Conservation (phyloP, 2,888 invertebrate genomes). For the Myopa testacea region DNA sequence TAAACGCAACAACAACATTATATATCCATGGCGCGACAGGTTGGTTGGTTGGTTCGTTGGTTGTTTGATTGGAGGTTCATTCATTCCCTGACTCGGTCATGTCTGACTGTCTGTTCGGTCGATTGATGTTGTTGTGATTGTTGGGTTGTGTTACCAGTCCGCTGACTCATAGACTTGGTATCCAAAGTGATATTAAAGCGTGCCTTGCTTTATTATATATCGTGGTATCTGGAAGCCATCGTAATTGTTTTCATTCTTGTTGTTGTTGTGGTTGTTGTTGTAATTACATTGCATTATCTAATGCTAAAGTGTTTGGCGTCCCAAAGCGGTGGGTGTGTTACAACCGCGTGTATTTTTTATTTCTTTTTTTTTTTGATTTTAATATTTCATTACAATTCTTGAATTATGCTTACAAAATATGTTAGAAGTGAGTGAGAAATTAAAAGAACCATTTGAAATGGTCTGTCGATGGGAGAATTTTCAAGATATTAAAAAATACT, state of each 20-base stretch:
- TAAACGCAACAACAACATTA: slow-evolving; percentile 15
- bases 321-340: too few relatives aligned
- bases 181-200: slow-evolving; percentile 12
- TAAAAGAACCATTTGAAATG: not conserved
- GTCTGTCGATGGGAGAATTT: too few relatives aligned
- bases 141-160: not conserved
- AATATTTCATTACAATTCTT: too few relatives aligned
- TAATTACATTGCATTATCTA: not conserved
- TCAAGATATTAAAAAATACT: too few relatives aligned
- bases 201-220: slow-evolving; percentile 11
- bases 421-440: not conserved
- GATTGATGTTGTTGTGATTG: not conserved
- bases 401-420: too few relatives aligned
- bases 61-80: not conserved
- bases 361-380: too few relatives aligned
- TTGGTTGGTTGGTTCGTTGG: not conserved
- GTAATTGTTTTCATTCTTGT: not conserved
- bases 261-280: not conserved
- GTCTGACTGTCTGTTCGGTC: not conserved
- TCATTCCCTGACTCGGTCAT: not conserved
- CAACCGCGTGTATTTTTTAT: too few relatives aligned
- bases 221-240: not conserved
- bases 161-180: slow-evolving; percentile 23
- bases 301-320: too few relatives aligned
- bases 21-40: slow-evolving; percentile 12